A percentile compares a stretch with the other conserved stretches of the same genome.
Conservation (phyloP, 2,797 vertebrate genomes). For the Tinamus major region DNA sequence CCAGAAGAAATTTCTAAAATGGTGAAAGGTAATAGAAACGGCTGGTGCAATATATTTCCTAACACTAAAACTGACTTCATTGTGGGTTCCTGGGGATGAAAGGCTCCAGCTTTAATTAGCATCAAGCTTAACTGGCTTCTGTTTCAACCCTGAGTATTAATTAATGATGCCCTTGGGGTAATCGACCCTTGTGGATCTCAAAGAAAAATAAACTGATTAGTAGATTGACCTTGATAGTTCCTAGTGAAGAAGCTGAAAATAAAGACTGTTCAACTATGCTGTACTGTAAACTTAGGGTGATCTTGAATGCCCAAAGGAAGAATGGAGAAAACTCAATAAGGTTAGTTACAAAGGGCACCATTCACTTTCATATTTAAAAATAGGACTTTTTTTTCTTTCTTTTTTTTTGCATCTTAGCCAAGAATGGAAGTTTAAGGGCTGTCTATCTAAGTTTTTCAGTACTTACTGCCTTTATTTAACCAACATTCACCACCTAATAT, state of each 20-base stretch:
- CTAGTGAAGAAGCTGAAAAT: slow-evolving; percentile 34
- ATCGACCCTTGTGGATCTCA: slow-evolving; percentile 51
- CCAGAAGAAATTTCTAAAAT: not conserved
- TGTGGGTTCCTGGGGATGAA: slow-evolving; percentile 31
- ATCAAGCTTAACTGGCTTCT: slow-evolving; percentile 45
- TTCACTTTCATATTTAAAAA: slow-evolving; percentile 21
- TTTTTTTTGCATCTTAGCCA: not conserved
- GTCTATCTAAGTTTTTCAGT: not conserved
- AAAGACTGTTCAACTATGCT: slow-evolving; percentile 21
- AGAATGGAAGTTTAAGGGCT: not conserved
- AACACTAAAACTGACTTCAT: slow-evolving; percentile 4
- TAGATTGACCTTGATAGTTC: slow-evolving; percentile 66
- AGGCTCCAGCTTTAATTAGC: slow-evolving; percentile 61
- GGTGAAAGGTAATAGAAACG: not conserved
- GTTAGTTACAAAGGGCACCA: not conserved
- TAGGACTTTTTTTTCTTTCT: not conserved
- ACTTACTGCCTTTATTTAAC: not conserved
- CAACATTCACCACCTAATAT: not conserved
- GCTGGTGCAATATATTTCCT: not conserved
- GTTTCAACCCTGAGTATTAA: slow-evolving; percentile 65
- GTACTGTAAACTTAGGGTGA: not conserved
- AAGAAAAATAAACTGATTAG: slow-evolving; percentile 69
- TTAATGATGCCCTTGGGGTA: slow-evolving; percentile 63
- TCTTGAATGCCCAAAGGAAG: slow-evolving; percentile 24
- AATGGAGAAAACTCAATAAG: slow-evolving; percentile 14